Percentiles rank a stretch among this genome's conserved stretches.
Conservation (phyloP, 2,888 invertebrate genomes). For the Orchesella flavescens region DNA sequence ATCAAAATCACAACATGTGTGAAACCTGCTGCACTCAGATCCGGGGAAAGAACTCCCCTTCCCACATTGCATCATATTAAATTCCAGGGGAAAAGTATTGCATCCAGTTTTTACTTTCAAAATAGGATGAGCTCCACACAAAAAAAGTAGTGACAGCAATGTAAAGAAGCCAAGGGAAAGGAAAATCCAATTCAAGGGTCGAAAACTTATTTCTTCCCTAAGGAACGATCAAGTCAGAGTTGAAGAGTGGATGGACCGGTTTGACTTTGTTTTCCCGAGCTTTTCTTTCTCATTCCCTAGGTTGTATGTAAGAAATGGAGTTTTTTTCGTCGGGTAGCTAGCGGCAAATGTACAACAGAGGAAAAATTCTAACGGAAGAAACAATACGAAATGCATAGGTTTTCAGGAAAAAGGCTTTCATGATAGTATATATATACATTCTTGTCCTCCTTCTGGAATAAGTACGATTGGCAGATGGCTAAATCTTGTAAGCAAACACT, state of each 20-base stretch:
- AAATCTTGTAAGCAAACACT: conserved; percentile 4
- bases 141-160: neutral
- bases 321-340: neutral
- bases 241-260: conserved; percentile 42
- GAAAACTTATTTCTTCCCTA: conserved; percentile 63
- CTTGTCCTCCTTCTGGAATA: neutral
- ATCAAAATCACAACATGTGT: conserved; percentile 9
- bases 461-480: conserved; percentile 6
- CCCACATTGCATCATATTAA: conserved; percentile 35
- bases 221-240: conserved; percentile 62
- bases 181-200: conserved; percentile 48
- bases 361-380: too few relatives aligned
- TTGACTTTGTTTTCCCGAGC: conserved; percentile 25
- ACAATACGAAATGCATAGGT: too few relatives aligned
- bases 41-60: neutral
- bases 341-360: too few relatives aligned
- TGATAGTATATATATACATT: neutral
- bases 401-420: too few relatives aligned
- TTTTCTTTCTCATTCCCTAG: neutral
- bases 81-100: conserved; percentile 29
- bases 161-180: conserved; percentile 9
- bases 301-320: neutral
- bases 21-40: neutral
- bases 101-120: conserved; percentile 1
- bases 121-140: neutral